Conservation (phyloP, 2,888 invertebrate genomes). For the Anagyrus pseudococci region DNA sequence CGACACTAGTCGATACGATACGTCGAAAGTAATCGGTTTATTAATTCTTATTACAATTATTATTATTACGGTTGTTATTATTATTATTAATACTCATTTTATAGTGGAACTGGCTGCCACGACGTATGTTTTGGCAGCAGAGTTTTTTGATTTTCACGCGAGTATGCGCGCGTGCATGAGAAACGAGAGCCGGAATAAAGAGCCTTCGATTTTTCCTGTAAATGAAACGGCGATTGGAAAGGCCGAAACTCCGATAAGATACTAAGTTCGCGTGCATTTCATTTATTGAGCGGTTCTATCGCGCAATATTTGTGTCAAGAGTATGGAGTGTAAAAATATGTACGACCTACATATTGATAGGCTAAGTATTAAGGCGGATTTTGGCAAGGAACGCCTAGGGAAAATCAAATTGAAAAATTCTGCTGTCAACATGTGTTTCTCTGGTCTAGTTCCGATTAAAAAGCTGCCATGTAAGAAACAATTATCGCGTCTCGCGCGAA, state of each 20-base stretch:
- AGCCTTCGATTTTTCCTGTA: not conserved
- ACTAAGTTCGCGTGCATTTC: constrained; percentile 11
- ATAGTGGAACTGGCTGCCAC: constrained; percentile 9
- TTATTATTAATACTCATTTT: constrained; percentile 20
- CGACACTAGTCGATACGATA: constrained; percentile 8
- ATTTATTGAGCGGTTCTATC: constrained; percentile 15
- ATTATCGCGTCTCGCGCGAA: constrained; percentile 30
- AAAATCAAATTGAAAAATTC: constrained; percentile 17
- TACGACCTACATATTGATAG: constrained; percentile 13
- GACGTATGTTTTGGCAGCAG: constrained; percentile 7
- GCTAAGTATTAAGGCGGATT: not conserved
- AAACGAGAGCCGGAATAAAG: not conserved
- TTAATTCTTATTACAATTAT: constrained; percentile 10
- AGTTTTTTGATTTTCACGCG: too few relatives aligned
- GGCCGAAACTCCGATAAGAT: constrained; percentile 8
- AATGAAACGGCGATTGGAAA: not conserved
- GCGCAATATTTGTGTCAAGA: constrained; percentile 29
- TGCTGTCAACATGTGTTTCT: constrained; percentile 19
- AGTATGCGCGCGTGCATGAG: too few relatives aligned
- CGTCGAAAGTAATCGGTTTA: constrained; percentile 33
- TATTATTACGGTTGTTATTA: too few relatives aligned
- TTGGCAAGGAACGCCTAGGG: too few relatives aligned
- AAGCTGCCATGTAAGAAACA: constrained; percentile 31
- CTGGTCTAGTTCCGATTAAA: constrained; percentile 17
- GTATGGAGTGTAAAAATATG: constrained; percentile 9